Percentiles rank a stretch among this genome's conserved stretches.
Conservation (phyloP, 2,113 vertebrate species). For the Pionites leucogaster region DNA sequence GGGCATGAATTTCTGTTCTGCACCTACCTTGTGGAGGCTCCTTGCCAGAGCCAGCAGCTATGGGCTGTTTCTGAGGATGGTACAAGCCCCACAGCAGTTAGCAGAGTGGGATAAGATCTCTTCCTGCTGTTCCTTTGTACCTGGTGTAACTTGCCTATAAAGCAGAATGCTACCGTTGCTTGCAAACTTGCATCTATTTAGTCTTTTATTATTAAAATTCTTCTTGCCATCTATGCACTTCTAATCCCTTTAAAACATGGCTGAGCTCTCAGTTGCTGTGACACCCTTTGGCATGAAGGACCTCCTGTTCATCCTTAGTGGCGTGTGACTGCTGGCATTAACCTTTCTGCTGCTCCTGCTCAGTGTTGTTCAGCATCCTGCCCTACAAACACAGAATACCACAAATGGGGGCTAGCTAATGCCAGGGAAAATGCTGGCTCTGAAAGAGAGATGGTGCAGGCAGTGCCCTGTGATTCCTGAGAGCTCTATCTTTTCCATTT, state of each 20-base stretch:
- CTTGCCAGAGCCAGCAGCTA: neutral
- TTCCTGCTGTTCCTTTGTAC: neutral
- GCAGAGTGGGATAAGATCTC: neutral
- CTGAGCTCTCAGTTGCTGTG: neutral
- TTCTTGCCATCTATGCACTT: neutral
- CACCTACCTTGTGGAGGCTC: neutral
- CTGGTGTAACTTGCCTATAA: neutral
- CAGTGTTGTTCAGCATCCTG: neutral
- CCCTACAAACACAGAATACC: fast-evolving
- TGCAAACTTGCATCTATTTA: neutral
- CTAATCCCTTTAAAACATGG: neutral
- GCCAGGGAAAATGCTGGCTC: neutral
- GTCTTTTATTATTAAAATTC: slow-evolving; percentile 32
- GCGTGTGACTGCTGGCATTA: fast-evolving
- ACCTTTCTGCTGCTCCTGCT: neutral
- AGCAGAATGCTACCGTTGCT: neutral
- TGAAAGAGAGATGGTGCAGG: neutral
- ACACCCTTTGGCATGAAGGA: neutral
- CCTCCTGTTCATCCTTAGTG: neutral
- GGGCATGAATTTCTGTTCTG: neutral
- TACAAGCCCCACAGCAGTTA: neutral
- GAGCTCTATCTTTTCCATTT: neutral
- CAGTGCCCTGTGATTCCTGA: neutral
- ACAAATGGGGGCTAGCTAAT: neutral
- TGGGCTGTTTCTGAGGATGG: neutral